Conservation (phyloP, 2,113 vertebrate species). For the Bucco capensis region DNA sequence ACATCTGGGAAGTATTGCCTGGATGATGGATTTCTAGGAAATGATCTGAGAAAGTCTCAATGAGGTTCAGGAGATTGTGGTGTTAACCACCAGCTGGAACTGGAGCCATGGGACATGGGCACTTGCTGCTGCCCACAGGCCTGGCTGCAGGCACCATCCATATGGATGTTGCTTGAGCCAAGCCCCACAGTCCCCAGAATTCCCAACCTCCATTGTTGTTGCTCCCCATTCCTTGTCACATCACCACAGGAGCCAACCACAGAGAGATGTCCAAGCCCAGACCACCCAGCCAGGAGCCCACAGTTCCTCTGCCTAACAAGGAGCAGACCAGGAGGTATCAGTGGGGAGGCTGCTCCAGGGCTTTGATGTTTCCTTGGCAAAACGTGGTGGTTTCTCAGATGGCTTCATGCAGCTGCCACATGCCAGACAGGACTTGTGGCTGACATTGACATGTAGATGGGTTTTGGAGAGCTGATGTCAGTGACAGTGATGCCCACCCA, state of each 20-base stretch:
- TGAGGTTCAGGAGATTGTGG: not conserved
- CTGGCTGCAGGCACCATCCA: not conserved
- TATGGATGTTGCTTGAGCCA: not conserved
- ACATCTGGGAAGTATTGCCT: conserved; percentile 8
- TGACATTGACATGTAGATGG: fast-evolving
- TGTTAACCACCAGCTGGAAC: not conserved
- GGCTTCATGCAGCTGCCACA: fast-evolving
- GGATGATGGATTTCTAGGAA: conserved; percentile 9
- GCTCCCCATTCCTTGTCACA: not conserved
- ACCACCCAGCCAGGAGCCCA: not conserved
- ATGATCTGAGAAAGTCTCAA: not conserved
- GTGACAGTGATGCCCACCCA: not conserved
- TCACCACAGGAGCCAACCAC: not conserved
- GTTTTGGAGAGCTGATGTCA: not conserved
- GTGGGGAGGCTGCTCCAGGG: not conserved
- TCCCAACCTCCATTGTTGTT: fast-evolving
- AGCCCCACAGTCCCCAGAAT: not conserved
- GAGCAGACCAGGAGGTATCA: not conserved
- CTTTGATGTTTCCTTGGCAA: not conserved
- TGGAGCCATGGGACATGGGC: fast-evolving
- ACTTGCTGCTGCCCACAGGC: not conserved
- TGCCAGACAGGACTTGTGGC: fast-evolving
- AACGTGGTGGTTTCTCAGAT: fast-evolving
- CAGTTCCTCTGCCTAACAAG: not conserved
- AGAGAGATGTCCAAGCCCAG: not conserved